Conservation (phyloP, 2,797 vertebrate species). For the Corythornis leucogaster region DNA sequence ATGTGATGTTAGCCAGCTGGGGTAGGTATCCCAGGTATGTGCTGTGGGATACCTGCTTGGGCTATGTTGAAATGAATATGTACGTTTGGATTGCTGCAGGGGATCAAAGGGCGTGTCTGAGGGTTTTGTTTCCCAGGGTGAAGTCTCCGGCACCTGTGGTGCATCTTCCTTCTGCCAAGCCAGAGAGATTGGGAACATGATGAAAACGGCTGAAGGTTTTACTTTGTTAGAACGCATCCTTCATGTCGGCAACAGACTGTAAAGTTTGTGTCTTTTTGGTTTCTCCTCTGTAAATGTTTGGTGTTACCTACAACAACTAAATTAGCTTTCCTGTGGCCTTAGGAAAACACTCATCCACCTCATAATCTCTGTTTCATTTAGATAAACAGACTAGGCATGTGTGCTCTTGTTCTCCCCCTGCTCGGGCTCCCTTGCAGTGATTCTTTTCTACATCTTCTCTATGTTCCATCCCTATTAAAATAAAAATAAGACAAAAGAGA, state of each 20-base stretch:
- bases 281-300: constrained; percentile 21
- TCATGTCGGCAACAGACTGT: neutral
- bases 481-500: neutral
- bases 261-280: constrained; percentile 32
- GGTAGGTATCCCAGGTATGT: constrained; percentile 55
- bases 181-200: constrained; percentile 43
- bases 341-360: constrained; percentile 29
- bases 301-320: constrained; percentile 44
- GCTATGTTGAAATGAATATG: constrained; percentile 41
- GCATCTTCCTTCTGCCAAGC: constrained; percentile 57
- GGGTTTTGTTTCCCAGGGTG: constrained; percentile 71
- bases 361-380: constrained; percentile 52
- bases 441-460: constrained; percentile 6
- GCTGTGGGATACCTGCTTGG: constrained; percentile 47
- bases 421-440: neutral
- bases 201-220: constrained; percentile 56
- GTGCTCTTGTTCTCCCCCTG: constrained; percentile 7
- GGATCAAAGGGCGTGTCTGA: constrained; percentile 62
- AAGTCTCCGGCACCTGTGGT: constrained; percentile 61
- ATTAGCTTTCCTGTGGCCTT: constrained; percentile 52
- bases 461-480: neutral
- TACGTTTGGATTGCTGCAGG: constrained; percentile 61
- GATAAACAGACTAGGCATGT: constrained; percentile 49
- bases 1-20: neutral
- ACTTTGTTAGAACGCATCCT: constrained; percentile 26